A percentile compares a stretch with the other conserved stretches of the same genome.
Evolutionary conservation across 2,888 invertebrate genomes (phyloP).

Genomic region (Plebejus argus): DNA sequence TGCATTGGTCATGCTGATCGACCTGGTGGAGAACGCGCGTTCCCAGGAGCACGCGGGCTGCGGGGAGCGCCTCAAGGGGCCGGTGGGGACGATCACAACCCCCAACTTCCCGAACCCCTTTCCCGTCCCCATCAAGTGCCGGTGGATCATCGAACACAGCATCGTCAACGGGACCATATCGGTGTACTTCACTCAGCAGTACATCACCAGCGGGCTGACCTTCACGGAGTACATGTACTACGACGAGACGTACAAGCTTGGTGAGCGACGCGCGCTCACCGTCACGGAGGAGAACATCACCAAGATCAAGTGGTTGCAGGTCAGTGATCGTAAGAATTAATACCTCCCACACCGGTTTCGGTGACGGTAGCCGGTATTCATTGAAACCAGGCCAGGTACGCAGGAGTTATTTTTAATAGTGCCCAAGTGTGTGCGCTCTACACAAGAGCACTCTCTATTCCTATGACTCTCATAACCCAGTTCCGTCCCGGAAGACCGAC

Average conservation of each 20-base stretch:
- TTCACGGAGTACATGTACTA: conserved; percentile 90
- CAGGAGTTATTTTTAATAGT: no score
- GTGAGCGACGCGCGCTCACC: conserved; percentile 83
- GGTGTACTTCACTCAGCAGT: conserved; percentile 93
- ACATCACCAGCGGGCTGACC: conserved; percentile 88
- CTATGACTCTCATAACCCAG: no score
- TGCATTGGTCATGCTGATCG: conserved; percentile 58
- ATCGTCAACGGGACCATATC: conserved; percentile 88
- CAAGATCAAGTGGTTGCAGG: conserved; percentile 81
- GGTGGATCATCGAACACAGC: conserved; percentile 92
- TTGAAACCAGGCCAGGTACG: no score
- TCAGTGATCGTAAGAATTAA: conserved; percentile 45
- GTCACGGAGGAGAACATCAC: conserved; percentile 89
- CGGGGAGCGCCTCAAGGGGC: conserved; percentile 84
- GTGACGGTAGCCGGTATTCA: no score
- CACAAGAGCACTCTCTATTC: no score
- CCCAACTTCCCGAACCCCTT: conserved; percentile 92
- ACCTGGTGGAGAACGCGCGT: conserved; percentile 49
- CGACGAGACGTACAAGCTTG: conserved; percentile 84
- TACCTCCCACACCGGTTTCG: no score
- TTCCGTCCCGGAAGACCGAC: no score
- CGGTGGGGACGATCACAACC: conserved; percentile 88
- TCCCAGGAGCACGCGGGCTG: conserved; percentile 75
- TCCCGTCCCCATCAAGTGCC: conserved; percentile 90
- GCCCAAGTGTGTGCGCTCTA: no score